phyloP scores from a whole-genome alignment of 2,113 vertebrate genomes.

The Nicator chloris region DNA sequence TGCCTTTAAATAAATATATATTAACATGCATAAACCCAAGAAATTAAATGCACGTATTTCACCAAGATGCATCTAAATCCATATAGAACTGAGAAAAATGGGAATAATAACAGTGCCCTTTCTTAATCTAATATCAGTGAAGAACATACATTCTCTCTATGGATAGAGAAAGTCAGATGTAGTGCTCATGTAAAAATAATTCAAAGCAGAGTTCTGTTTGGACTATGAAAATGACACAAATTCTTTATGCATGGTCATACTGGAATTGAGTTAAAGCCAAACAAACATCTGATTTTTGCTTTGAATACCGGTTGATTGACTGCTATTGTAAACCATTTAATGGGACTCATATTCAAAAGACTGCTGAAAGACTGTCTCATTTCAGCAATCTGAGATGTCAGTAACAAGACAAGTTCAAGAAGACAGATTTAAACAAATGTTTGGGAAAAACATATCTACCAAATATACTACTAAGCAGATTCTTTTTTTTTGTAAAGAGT shows the following conservation, averaged over 20 bases:
- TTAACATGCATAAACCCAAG: neutral
- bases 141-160: neutral
- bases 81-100: neutral
- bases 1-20: neutral
- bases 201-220: neutral
- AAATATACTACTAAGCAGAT: neutral
- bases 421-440: neutral
- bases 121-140: neutral
- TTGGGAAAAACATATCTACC: neutral
- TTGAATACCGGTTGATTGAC: constrained; percentile 14
- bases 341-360: neutral
- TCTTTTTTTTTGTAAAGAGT: neutral
- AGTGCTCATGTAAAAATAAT: neutral
- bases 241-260: neutral
- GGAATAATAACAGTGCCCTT: neutral
- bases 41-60: neutral
- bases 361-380: neutral
- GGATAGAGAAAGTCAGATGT: neutral
- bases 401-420: neutral
- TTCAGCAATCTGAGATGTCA: neutral
- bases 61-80: neutral
- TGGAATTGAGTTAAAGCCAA: constrained; percentile 9
- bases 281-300: neutral
- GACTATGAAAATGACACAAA: neutral
- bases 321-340: constrained; percentile 16